Conservation (phyloP, 30 jellyfish, hydroid and myxozoan genomes). For the Chironex yamaguchii region DNA sequence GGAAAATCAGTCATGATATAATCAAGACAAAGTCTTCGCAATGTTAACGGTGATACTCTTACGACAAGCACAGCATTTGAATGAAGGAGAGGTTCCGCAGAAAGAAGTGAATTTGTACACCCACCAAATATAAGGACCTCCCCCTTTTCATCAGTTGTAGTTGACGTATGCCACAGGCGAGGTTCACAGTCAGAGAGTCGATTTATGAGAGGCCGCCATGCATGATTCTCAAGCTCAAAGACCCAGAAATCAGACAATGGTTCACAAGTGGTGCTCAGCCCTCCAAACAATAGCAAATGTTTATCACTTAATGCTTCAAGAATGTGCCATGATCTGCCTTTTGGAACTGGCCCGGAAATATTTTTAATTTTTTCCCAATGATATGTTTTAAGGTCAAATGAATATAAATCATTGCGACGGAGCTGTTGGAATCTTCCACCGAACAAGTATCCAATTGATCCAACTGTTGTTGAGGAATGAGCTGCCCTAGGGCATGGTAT, state of each 20-base stretch:
- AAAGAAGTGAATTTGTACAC: conserved; percentile 64
- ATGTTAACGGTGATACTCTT: background rate
- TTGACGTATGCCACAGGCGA: conserved; percentile 92
- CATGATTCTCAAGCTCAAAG: conserved; percentile 30
- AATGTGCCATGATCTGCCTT: conserved; percentile 92
- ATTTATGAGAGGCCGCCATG: conserved; percentile 56
- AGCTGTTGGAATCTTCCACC: conserved; percentile 78
- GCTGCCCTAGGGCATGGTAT: conserved; percentile 95
- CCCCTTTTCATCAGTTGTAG: conserved; percentile 51
- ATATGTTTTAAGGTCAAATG: conserved; percentile 63
- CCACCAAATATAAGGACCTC: conserved; percentile 93
- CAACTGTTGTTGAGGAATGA: conserved; percentile 72
- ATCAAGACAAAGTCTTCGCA: background rate
- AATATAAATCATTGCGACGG: conserved; percentile 81
- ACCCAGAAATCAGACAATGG: conserved; percentile 83
- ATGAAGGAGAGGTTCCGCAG: conserved; percentile 46
- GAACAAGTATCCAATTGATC: conserved; percentile 70
- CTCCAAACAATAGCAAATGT: conserved; percentile 73
- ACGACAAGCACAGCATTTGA: conserved; percentile 2
- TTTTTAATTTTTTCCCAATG: conserved; percentile 61
- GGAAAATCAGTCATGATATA: background rate
- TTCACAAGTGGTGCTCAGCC: conserved; percentile 70
- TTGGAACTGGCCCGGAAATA: conserved; percentile 51
- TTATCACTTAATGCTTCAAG: conserved; percentile 38
- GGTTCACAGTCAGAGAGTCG: conserved; percentile 39